phyloP scores from a whole-genome alignment of 2,888 invertebrate genomes.

The Morpho achilles region DNA sequence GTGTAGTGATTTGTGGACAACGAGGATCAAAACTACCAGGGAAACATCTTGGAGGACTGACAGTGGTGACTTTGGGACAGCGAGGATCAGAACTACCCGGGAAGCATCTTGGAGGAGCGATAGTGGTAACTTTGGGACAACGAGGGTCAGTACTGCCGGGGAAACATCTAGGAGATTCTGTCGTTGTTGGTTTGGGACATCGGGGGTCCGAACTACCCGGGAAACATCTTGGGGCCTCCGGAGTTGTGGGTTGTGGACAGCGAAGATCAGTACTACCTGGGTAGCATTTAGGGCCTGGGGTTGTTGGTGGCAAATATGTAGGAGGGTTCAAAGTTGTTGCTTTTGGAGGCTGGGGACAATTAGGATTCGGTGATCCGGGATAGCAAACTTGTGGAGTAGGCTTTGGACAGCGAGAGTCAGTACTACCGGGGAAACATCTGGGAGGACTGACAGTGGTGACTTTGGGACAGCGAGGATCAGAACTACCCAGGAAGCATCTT shows the following conservation, averaged over 20 bases:
- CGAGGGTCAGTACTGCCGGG: constrained; percentile 35
- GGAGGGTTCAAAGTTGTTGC: no score
- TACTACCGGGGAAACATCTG: constrained; percentile 23
- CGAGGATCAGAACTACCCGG: constrained; percentile 41
- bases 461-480: constrained; percentile 33
- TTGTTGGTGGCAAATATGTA: no score
- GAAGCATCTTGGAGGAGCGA: constrained; percentile 40
- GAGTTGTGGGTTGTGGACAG: constrained; percentile 30
- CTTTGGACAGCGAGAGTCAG: constrained; percentile 41
- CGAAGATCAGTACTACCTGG: constrained; percentile 25
- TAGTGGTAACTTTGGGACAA: constrained; percentile 33
- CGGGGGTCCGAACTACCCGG: constrained; percentile 36
- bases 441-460: constrained; percentile 29
- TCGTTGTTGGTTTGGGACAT: constrained; percentile 32
- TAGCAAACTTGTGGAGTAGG: constrained; percentile 20
- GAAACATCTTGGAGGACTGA: constrained; percentile 28
- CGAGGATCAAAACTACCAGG: constrained; percentile 39
- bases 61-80: constrained; percentile 41
- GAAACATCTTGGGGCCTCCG: constrained; percentile 25
- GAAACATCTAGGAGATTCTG: constrained; percentile 35
- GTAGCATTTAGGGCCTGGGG: constrained; percentile 26
- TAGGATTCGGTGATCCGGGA: no score
- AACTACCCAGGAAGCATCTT: not conserved
- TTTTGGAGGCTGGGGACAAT: no score
- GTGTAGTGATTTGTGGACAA: constrained; percentile 41